Base-by-base conservation (phyloP, 2,797 vertebrate genomes). In the Hybognathus amarus region DNA sequence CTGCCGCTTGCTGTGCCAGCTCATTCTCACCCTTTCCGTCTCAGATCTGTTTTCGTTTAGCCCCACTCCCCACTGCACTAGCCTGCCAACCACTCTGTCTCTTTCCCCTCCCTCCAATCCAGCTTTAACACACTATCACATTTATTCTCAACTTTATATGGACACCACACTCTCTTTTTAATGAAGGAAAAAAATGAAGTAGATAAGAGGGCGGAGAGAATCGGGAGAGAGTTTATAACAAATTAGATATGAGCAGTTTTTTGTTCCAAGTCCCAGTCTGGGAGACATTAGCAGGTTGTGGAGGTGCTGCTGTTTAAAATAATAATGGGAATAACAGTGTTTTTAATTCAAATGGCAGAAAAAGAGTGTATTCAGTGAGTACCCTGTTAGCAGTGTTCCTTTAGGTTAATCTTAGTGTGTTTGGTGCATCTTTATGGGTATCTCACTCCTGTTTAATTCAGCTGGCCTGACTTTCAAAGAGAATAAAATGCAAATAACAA, bases 1-100 rank as follows among this genome's bases (percentile, higher is more conserved):
- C 61, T 78, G 54, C 42, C 6, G 75, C 71, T 70, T 83, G 82
- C 64, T 83, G 75, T 84, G 70, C 71, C 77, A 86, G 74, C 77
- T 67, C 61, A 83, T 68, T 80, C 77, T 76, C 52, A 83, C 82
- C 77, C 77, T 71, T 79, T 80, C 81, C 82, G 81, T 80, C 83
- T 77, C 79, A 76, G 83, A 75, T 87, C 86, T 82, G 86, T 81
- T 87, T 87, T 82, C 86, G 73, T 85, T 85, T 82, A 82, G 79
- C 86, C 77, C 66, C 84, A 40, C 81, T 68, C 83, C 66, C 75
- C 71, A 78, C 73, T 42, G 52, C 45, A 71, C 80, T 45, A 66
- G 66, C 61, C 38, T 68, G 64, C 66, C 76, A 67, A 36, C 30
- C 77, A 40, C 77, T 85, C 36, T 17, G 63, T 77, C 82, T 66